Percentiles rank a stretch among this genome's conserved stretches.
These are phyloP conservation scores for Cantharis rustica DNA, from an alignment of 2,888 invertebrate species.

Conservation along the genomic window DNA sequence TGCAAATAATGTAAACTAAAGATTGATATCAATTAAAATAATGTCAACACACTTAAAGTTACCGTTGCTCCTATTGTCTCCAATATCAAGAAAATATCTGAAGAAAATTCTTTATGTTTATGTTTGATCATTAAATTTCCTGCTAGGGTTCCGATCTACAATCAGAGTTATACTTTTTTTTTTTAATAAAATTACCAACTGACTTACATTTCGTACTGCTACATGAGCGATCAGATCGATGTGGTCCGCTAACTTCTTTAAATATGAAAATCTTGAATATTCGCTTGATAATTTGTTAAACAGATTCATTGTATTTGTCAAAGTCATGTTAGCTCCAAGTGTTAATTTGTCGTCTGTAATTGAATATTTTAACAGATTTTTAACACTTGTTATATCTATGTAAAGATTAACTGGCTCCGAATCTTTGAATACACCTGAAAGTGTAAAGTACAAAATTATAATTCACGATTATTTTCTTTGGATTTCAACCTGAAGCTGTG, in stretches of 20 bases:
- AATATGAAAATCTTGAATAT: constrained; percentile 62
- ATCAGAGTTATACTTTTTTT: background rate
- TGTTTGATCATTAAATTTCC: constrained; percentile 76
- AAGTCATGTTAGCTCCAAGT: constrained; percentile 64
- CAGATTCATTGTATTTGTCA: constrained; percentile 61
- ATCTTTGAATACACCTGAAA: constrained; percentile 52
- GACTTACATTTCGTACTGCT: constrained; percentile 73
- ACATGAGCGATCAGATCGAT: constrained; percentile 72
- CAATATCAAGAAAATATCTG: constrained; percentile 71
- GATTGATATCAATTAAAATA: background rate
- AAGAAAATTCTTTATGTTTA: constrained; percentile 69
- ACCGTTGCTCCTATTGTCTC: constrained; percentile 64
- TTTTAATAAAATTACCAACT: background rate
- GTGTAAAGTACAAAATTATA: background rate
- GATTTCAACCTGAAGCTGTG: constrained; percentile 70
- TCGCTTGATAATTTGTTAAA: constrained; percentile 53
- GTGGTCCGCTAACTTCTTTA: constrained; percentile 64
- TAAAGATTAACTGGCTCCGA: constrained; percentile 54
- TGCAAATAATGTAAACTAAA: background rate
- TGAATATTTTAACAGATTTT: constrained; percentile 59
- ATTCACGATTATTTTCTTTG: background rate
- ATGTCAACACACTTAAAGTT: constrained; percentile 39
- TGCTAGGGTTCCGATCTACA: constrained; percentile 69
- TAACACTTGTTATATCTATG: constrained; percentile 67
- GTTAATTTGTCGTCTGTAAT: constrained; percentile 57